These are phyloP conservation scores for Chydorus sphaericus DNA, from an alignment of 2,888 invertebrate species.

Conservation along the genomic window DNA sequence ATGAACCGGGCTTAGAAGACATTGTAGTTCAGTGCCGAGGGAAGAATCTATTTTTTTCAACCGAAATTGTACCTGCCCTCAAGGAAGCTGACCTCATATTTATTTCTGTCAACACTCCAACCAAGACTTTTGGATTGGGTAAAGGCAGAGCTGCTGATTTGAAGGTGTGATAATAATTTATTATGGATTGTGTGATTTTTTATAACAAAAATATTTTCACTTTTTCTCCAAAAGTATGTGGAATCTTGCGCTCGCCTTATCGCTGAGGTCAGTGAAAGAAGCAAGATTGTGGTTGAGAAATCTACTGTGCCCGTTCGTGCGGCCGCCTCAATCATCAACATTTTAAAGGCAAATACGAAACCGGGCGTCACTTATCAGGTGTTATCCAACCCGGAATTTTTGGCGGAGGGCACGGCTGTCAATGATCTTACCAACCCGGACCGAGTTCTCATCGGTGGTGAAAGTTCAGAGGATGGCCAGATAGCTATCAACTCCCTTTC, in stretches of 20 bases:
- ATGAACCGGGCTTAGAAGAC: slow-evolving; percentile 91
- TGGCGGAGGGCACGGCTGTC: slow-evolving; percentile 96
- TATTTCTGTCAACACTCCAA: slow-evolving; percentile 98
- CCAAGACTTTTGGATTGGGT: slow-evolving; percentile 91
- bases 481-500: slow-evolving; percentile 73
- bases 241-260: slow-evolving; percentile 94
- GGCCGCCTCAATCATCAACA: slow-evolving; percentile 91
- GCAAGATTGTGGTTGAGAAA: slow-evolving; percentile 97
- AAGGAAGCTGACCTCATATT: slow-evolving; percentile 92
- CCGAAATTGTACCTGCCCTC: slow-evolving; percentile 74
- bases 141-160: slow-evolving; percentile 35
- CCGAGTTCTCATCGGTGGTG: slow-evolving; percentile 91
- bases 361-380: slow-evolving; percentile 62
- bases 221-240: no score
- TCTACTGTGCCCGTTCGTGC: slow-evolving; percentile 97
- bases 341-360: slow-evolving; percentile 81
- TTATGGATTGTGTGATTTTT: no score
- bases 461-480: slow-evolving; percentile 69
- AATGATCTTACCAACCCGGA: slow-evolving; percentile 83
- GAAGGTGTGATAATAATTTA: no score
- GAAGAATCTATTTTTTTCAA: slow-evolving; percentile 85
- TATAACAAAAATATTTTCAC: no score
- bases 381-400: slow-evolving; percentile 94
- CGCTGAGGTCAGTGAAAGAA: slow-evolving; percentile 64
- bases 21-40: slow-evolving; percentile 78